Conservation (phyloP, 2,113 vertebrate genomes). For the Orthonyx spaldingii region DNA sequence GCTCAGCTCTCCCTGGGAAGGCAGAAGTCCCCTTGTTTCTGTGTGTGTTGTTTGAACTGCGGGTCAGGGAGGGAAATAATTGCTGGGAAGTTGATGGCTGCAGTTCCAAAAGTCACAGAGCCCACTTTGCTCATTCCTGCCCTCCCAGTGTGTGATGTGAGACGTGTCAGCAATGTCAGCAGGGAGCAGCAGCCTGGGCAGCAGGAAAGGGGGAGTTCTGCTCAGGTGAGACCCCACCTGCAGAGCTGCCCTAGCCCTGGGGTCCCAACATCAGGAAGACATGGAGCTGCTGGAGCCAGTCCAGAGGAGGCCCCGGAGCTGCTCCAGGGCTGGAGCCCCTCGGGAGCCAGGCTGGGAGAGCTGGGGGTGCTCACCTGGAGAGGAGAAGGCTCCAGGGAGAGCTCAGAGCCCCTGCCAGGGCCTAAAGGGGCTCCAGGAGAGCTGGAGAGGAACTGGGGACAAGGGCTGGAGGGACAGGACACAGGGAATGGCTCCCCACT, state of each 20-base stretch:
- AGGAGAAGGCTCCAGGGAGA: background rate
- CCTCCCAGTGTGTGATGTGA: fast-evolving
- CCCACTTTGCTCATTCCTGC: fast-evolving
- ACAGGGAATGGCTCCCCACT: background rate
- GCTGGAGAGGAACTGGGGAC: background rate
- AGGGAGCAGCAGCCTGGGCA: background rate
- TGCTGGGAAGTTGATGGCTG: background rate
- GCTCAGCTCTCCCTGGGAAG: background rate
- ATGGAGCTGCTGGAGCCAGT: background rate
- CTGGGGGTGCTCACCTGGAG: background rate
- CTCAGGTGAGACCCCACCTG: background rate
- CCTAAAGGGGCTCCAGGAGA: background rate
- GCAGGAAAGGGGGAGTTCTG: background rate
- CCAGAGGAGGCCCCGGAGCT: background rate
- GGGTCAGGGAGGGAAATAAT: background rate
- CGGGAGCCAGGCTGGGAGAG: background rate
- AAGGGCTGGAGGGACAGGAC: fast-evolving
- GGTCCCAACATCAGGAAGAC: fast-evolving
- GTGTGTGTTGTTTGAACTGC: background rate
- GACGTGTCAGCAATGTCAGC: fast-evolving
- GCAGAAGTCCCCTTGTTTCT: fast-evolving
- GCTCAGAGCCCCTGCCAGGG: background rate
- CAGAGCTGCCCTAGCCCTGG: background rate
- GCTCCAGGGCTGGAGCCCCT: background rate
- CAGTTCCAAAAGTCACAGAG: background rate